Base-by-base conservation (phyloP, 2,888 invertebrate species). In the Stenurella melanura region DNA sequence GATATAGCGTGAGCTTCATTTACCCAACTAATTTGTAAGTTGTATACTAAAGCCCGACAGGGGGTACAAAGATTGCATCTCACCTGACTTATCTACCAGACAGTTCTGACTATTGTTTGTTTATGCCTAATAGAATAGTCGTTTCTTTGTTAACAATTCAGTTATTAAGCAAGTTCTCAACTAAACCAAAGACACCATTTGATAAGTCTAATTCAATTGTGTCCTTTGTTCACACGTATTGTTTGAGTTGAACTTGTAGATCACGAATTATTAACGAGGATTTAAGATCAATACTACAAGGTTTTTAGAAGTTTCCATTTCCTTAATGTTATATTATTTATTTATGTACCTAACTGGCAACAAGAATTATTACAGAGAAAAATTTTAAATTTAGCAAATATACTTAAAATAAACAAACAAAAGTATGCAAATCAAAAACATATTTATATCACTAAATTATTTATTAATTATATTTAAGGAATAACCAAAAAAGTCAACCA, bases 21-120 rank as follows among this genome's bases (percentile, higher is more conserved):
- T 73, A 60, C 72, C 60, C 21, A 72, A 70, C 75, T 75, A 77
- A 79, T 79, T 79, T 79, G 73, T 79, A 69, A 73, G 79, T 77
- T 75, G 77, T 71, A 77, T 77, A 77, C 73, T 73, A 73, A 73
- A 71, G 71, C 75, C 18, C 77, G 71, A 74, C 79, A 75, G 77
- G 79, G 76, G 79, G 79, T 64, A 34, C 18, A 58, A 61, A 71
- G 79, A 79, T 79, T 79, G 74, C 79, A 79, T 79, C 79, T 75
- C 73, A 79, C 79, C 77, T 79, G 77, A 63, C 77, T 79, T 79
- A 79, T 79, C 79, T 74, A 19, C 26, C 67, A 79, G 75, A 67
- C 70, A 73, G 75, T 77, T 73, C 77, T 74, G 76, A 79, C 72
- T 57, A 67, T 71, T 76, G 79, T 79, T 77, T 77, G 77, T 73